Evolutionary conservation across 92 coral and sea anemone genomes (phyloP), one percentile per base, ranked within the genome.

Genomic region (Zoanthus solanderi): DNA sequence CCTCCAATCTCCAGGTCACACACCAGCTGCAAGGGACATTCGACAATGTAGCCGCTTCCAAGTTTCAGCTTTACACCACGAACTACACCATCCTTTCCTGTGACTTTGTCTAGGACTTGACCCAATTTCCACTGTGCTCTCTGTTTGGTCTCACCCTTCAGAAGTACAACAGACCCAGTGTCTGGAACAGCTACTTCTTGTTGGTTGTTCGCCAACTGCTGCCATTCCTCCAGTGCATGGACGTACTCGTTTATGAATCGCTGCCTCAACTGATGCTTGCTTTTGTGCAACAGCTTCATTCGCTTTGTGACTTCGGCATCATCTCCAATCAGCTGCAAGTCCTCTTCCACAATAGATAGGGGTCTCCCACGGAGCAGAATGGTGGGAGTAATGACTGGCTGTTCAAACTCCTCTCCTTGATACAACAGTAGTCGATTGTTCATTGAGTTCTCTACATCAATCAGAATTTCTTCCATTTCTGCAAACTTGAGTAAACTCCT

Each of bases 1-100:
- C 94, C 94, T 73, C 94, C 95, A 45, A 92, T 71, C 65, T 89
- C 95, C 79, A 87, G 72, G 79, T 58, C 28, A 67, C 96, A 93
- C 45, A 91, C 91, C 6, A 90, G 78, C 46, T 91, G 96, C 48
- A 90, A 76, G 37, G 93, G 92, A 3, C 94, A 89, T 78, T 93
- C 90, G 9, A 93, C 87, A 11, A 90, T 5, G 54, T 82, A 88
- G 9, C 94, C 91, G 45, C 83, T 93, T 44, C 92, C 94, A 18
- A 83, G 89, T 37, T 90, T 90, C 2, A 90, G 75, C 77, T 93
- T 88, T 23, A 93, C 75, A 3, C 92, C 93, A 16, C 92, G 88
- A 17, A 91, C 30, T 77, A 75, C 83, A 56, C 83, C 91, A 78
- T 90, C 94, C 79, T 84, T 89, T 61, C 92, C 94, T 12, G 72